Evolutionary conservation across 92 coral and sea anemone genomes (phyloP), one percentile per base, ranked within the genome.

Genomic region (Blastomussa wellsi): DNA sequence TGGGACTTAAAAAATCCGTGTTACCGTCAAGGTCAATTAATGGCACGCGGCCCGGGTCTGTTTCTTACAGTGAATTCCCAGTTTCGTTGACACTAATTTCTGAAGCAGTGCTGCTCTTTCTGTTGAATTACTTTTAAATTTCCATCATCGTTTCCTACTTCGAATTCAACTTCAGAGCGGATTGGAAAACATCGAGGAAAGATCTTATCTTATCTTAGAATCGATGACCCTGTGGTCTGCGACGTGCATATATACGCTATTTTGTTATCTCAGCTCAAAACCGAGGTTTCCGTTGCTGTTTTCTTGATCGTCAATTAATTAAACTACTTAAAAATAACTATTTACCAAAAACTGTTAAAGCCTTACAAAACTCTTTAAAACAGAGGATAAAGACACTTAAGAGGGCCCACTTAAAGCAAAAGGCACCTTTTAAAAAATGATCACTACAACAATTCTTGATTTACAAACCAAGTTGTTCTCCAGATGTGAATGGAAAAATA

Each of bases 101-200:
- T 49, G 14, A 14, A 7, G 77, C 42, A 15, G 69, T 52, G 28
- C 5, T 28, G 51, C 24, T 13, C 26, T 72, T 29, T 14, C 35
- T 31, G 28, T 24, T 15, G 12, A 48, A 5, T 38, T 7, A 2
- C 28, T 22, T 82, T n/a, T 10, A 19, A 53, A 14, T 70, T 82
- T 33, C 32, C 7, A 22, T 70, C 48, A 33, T 82, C 31, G 7
- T 53, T 52, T 17, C 70, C 38, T 33, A 5, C 26, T 36, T 52
- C 19, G 31, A 7, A 1, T 19, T 39, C 55, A 82, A 37, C 10
- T 19, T 17, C 57, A 36, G 8, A 38, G 32, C 28, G 36, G 29
- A 82, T 44, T 82, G 36, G 78, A 82, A 48, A 82, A 82, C 86
- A 82, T 53, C 15, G 42, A 29, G 59, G 57, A 80, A 80, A 47